Evolutionary conservation across 2,888 invertebrate genomes (phyloP).

Genomic region (Euclidia mi): DNA sequence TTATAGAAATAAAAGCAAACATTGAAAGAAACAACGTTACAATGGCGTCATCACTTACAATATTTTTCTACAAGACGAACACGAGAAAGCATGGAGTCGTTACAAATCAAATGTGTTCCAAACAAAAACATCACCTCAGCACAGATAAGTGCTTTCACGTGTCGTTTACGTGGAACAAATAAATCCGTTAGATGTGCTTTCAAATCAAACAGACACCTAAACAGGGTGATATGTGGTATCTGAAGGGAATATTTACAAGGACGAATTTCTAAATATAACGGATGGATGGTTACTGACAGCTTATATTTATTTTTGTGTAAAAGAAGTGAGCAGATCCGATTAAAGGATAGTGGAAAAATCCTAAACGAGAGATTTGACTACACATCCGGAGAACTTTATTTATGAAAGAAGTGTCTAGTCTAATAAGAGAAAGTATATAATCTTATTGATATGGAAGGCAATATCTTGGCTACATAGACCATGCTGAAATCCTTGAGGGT

Average conservation of each 20-base stretch:
- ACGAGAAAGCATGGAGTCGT: slow-evolving; percentile 14
- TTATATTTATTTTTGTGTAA: too few species aligned
- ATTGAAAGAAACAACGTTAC: neutral
- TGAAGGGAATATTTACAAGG: slow-evolving; percentile 25
- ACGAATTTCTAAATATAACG: slow-evolving; percentile 17
- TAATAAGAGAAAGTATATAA: too few species aligned
- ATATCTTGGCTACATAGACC: too few species aligned
- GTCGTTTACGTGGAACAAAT: slow-evolving; percentile 56
- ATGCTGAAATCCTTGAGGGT: too few species aligned
- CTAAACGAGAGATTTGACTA: too few species aligned
- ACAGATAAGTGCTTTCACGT: slow-evolving; percentile 59
- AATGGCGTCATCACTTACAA: slow-evolving; percentile 12
- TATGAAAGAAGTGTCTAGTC: too few species aligned
- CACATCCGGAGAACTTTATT: too few species aligned
- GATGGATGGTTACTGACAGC: neutral
- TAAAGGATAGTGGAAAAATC: too few species aligned
- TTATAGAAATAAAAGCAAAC: too few species aligned
- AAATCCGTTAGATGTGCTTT: slow-evolving; percentile 50
- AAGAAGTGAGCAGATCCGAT: too few species aligned
- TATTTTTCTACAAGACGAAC: slow-evolving; percentile 21
- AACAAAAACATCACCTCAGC: slow-evolving; percentile 42
- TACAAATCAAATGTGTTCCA: slow-evolving; percentile 38
- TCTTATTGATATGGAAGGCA: too few species aligned
- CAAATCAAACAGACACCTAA: slow-evolving; percentile 51
- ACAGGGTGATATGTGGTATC: slow-evolving; percentile 27